A percentile compares a stretch with the other conserved stretches of the same genome.
These are phyloP conservation scores for Coecobrya sp. DNA, from an alignment of 2,888 invertebrate genomes.

Conservation along the genomic window DNA sequence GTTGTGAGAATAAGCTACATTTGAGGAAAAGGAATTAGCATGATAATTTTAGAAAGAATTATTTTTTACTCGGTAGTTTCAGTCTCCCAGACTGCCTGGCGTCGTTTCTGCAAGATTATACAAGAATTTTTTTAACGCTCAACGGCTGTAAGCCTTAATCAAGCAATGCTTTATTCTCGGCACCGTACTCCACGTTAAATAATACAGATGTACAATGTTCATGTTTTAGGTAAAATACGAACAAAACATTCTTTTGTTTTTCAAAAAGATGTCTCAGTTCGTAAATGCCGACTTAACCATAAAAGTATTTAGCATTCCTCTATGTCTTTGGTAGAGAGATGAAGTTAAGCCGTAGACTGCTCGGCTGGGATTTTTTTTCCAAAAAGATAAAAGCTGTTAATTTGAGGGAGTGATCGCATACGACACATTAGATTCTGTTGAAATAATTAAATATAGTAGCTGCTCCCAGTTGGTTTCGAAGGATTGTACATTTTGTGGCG, in stretches of 20 bases:
- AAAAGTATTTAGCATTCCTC: neutral
- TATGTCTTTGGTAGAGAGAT: neutral
- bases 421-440: neutral
- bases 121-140: conserved; percentile 38
- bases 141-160: neutral
- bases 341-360: neutral
- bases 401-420: neutral
- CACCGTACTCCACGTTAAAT: too few relatives aligned
- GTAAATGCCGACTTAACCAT: neutral
- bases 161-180: conserved; percentile 2
- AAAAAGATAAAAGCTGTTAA: neutral
- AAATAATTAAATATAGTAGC: conserved; percentile 1
- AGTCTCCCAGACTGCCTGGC: conserved; percentile 72
- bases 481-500: neutral
- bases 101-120: conserved; percentile 36
- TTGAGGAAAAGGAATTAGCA: conserved; percentile 22
- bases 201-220: conserved; percentile 13
- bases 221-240: neutral
- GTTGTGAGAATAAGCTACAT: neutral
- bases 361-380: neutral
- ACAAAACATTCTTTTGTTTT: too few relatives aligned
- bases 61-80: conserved; percentile 43
- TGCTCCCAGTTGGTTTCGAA: neutral
- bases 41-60: conserved; percentile 57
- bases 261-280: neutral